Base-by-base conservation (phyloP, 2,113 vertebrate genomes). In the Eretmochelys imbricata region DNA sequence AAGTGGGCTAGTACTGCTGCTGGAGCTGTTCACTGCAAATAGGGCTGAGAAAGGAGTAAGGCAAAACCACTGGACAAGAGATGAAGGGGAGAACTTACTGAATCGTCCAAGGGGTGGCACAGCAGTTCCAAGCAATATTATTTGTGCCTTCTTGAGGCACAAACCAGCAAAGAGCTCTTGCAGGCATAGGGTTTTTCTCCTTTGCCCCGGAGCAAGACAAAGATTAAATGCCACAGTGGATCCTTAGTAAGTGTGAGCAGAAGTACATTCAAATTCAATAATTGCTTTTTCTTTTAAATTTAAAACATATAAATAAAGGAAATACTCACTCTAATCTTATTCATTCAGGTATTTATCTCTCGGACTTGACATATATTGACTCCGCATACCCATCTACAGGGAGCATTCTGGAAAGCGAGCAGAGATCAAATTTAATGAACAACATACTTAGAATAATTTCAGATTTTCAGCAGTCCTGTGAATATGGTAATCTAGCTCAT, bases 401-500 rank as follows among this genome's bases (percentile, higher is more conserved):
- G 82, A 99, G 99, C 98, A 99, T 99, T 97, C 98, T 99, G 98
- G 99, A 99, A 98, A 99, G 99, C 20, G 99, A 99, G 94, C 99
- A 99, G 96, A 98, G 99, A 97, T 99, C 99, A 93, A 99, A 99
- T 96, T 98, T 99, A 96, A 99, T 99, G 99, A 99, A 99, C 97
- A 99, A 99, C 97, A 99, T 99, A 72, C 99, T 99, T 95, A 98
- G 99, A 97, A 99, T 99, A 95, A 99, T 99, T 98, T 99, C 99
- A 17, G 99, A 99, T 94, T 98, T 99, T 96, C 99, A 99, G 96
- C 99, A 99, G 96, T 99, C 99, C 0, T 99, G 99, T 97, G 99
- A 99, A 97, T 99, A 99, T 57, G 99, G 99, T 99, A 93, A 96
- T 99, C 90, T 84, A 4, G 2, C 2, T 12, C 48, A 38, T 20